A percentile compares a stretch with the other conserved stretches of the same genome.
Evolutionary conservation across 1,140 invertebrate species (phyloP).

Genomic region (Drosophila arawakana): DNA sequence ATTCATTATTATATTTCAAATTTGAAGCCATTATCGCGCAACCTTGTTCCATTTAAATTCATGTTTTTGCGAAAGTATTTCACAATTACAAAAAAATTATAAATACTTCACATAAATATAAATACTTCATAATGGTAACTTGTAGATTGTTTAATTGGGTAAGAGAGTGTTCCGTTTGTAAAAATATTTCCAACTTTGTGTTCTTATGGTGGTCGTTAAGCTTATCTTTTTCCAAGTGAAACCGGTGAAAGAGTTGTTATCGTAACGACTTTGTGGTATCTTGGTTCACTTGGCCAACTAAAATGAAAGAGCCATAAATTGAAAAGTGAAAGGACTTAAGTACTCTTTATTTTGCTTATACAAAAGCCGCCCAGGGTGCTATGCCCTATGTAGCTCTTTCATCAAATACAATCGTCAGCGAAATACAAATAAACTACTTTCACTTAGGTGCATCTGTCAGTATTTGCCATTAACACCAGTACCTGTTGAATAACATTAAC

Average conservation of each 20-base stretch:
- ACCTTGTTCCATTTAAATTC: no score
- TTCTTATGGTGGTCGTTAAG: not conserved
- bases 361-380: constrained; percentile 39
- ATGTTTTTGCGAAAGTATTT: no score
- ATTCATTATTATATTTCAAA: no score
- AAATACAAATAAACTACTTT: constrained; percentile 44
- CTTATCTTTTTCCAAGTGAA: constrained; percentile 8
- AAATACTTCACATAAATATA: no score
- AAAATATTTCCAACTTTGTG: not conserved
- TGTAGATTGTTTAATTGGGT: no score
- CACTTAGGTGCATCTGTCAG: constrained; percentile 37
- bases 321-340: constrained; percentile 75
- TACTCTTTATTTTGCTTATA: constrained; percentile 55
- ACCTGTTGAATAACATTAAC: constrained; percentile 54
- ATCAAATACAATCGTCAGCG: constrained; percentile 35
- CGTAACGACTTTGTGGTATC: constrained; percentile 36
- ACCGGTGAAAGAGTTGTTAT: constrained; percentile 40
- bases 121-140: no score
- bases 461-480: constrained; percentile 35
- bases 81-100: no score
- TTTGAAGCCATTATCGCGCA: no score
- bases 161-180: not conserved
- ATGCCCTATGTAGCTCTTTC: constrained; percentile 51
- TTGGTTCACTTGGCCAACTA: constrained; percentile 28
- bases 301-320: constrained; percentile 52